Conservation (phyloP, 2,888 invertebrate species). For the Napeogenes inachia region DNA sequence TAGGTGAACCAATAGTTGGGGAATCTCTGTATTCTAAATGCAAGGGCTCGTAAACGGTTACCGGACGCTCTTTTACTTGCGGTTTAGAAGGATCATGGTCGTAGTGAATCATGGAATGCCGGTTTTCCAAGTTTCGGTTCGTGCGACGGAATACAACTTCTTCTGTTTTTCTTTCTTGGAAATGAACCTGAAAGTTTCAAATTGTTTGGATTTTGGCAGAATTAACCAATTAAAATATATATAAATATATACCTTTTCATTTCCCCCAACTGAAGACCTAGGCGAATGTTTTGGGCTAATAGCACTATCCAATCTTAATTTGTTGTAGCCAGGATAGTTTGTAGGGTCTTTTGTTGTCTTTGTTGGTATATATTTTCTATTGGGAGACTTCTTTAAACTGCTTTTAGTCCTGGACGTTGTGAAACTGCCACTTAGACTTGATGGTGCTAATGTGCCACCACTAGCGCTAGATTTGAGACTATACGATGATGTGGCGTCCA, state of each 20-base stretch:
- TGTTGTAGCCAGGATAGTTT: slow-evolving; percentile 67
- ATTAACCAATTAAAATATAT: no score
- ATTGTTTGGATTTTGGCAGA: slow-evolving; percentile 2
- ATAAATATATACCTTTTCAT: slow-evolving; percentile 52
- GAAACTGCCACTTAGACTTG: slow-evolving; percentile 63
- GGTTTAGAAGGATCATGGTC: slow-evolving; percentile 66
- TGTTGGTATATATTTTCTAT: slow-evolving; percentile 62
- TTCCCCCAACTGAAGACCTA: slow-evolving; percentile 43
- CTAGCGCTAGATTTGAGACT: slow-evolving; percentile 63
- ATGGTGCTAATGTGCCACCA: slow-evolving; percentile 63
- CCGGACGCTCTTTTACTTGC: slow-evolving; percentile 62
- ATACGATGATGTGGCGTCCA: slow-evolving; percentile 65
- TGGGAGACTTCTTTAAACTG: slow-evolving; percentile 64
- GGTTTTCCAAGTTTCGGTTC: slow-evolving; percentile 63
- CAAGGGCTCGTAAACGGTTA: slow-evolving; percentile 68
- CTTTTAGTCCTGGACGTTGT: slow-evolving; percentile 65
- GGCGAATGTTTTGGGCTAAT: slow-evolving; percentile 72
- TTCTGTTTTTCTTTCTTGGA: slow-evolving; percentile 58
- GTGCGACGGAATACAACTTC: slow-evolving; percentile 64
- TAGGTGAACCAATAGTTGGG: slow-evolving; percentile 63
- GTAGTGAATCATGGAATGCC: slow-evolving; percentile 74
- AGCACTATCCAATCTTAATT: slow-evolving; percentile 69
- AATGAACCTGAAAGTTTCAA: slow-evolving; percentile 56
- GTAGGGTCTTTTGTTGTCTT: slow-evolving; percentile 53
- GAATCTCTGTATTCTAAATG: slow-evolving; percentile 69